phyloP scores from a whole-genome alignment of 2,797 vertebrate species.

The Bovichtus variegatus region DNA sequence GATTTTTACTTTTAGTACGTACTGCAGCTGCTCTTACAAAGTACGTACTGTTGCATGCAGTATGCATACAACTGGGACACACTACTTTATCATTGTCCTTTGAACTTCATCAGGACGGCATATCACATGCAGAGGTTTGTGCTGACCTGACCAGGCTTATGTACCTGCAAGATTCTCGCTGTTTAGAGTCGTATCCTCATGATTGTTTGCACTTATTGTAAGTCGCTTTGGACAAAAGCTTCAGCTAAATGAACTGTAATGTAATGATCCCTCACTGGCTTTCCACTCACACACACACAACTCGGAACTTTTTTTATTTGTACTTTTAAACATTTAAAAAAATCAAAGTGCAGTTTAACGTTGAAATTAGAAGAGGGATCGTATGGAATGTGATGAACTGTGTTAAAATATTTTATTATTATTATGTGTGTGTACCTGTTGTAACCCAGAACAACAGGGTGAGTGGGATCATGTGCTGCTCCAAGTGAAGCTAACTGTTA shows the following conservation, averaged over 20 bases:
- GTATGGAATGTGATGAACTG: not conserved
- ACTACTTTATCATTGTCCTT: too few relatives aligned
- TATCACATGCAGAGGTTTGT: not conserved
- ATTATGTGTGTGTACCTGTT: not conserved
- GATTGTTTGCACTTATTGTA: too few relatives aligned
- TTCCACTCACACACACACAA: not conserved
- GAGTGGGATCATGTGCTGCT: slow-evolving; percentile 7
- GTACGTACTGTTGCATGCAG: too few relatives aligned
- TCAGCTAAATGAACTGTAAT: too few relatives aligned
- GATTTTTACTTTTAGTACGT: too few relatives aligned
- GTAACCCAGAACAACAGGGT: not conserved
- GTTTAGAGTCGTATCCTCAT: too few relatives aligned
- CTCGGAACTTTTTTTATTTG: not conserved
- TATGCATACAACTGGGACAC: too few relatives aligned
- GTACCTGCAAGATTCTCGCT: too few relatives aligned
- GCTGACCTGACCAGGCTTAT: not conserved
- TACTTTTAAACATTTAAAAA: not conserved
- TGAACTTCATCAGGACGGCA: not conserved
- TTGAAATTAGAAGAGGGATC: not conserved
- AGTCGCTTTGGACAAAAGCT: too few relatives aligned
- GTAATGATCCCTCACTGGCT: not conserved
- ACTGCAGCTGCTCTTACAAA: too few relatives aligned
- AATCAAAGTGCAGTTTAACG: not conserved
- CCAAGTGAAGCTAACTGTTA: not conserved
- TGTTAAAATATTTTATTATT: not conserved